Evolutionary conservation across 2,113 vertebrate genomes (phyloP).

Genomic region (Cyprinus carpio): DNA sequence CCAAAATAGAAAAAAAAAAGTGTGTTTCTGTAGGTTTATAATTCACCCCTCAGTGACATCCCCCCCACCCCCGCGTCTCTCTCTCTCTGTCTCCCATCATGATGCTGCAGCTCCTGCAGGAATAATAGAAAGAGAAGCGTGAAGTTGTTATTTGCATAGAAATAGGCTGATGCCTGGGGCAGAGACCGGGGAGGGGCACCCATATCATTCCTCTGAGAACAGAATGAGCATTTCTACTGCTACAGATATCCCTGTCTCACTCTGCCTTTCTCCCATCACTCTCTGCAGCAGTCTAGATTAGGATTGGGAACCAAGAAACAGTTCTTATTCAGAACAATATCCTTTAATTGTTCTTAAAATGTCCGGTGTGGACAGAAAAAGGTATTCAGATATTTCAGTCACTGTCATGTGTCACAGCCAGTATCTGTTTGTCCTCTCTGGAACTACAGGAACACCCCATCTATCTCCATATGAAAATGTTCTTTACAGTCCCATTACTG

Average conservation of each 20-base stretch:
- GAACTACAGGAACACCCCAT: background rate
- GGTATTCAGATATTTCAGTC: background rate
- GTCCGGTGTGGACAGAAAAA: background rate
- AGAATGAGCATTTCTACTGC: conserved; percentile 96
- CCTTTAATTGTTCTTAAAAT: background rate
- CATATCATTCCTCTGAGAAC: conserved; percentile 96
- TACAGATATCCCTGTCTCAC: conserved; percentile 69
- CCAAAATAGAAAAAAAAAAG: background rate
- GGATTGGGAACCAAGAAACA: background rate
- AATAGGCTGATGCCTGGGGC: conserved; percentile 94
- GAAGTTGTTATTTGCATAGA: conserved; percentile 99
- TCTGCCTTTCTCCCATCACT: conserved; percentile 52
- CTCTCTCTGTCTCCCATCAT: conserved; percentile 2
- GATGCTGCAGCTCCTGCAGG: conserved; percentile 28
- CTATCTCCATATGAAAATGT: background rate
- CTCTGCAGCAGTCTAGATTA: conserved; percentile 50
- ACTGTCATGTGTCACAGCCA: background rate
- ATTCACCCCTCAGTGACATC: conserved; percentile 80
- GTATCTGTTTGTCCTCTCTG: background rate
- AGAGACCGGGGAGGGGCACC: conserved; percentile 85
- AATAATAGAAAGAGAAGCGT: conserved; percentile 95
- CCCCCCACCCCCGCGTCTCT: conserved; percentile 14
- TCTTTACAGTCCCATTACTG: background rate
- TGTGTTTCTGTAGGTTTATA: conserved; percentile 64
- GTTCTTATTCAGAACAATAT: background rate